These are phyloP conservation scores for Colinus virginianus DNA, from an alignment of 2,113 vertebrate species.

Conservation along the genomic window DNA sequence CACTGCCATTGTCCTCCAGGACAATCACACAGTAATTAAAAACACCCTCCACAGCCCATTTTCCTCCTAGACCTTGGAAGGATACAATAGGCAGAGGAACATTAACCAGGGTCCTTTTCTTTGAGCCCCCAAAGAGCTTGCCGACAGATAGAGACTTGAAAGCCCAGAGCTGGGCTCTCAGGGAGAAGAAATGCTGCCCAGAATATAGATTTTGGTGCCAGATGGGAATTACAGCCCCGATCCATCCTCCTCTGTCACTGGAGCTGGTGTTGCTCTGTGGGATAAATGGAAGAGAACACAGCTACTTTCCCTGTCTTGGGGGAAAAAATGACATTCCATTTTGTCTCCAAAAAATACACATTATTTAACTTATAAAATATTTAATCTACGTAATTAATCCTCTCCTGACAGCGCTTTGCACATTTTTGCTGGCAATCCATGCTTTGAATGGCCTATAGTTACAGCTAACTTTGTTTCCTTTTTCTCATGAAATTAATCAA, in stretches of 20 bases:
- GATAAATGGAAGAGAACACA: slow-evolving; percentile 75
- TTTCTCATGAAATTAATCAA: slow-evolving; percentile 67
- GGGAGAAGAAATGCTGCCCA: slow-evolving; percentile 59
- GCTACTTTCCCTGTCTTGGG: slow-evolving; percentile 73
- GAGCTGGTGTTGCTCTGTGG: slow-evolving; percentile 62
- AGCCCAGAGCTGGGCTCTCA: slow-evolving; percentile 8
- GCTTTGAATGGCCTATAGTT: slow-evolving; percentile 67
- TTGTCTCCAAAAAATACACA: slow-evolving; percentile 84
- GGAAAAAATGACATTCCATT: slow-evolving; percentile 83
- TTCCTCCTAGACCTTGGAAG: not conserved
- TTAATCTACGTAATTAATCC: slow-evolving; percentile 84
- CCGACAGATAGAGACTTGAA: slow-evolving; percentile 48
- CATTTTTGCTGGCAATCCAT: slow-evolving; percentile 71
- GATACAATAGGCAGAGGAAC: not conserved
- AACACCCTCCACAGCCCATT: not conserved
- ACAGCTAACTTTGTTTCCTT: slow-evolving; percentile 64
- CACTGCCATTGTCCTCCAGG: slow-evolving; percentile 22
- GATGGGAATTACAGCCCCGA: slow-evolving; percentile 71
- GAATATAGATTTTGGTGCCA: slow-evolving; percentile 70
- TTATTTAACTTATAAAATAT: slow-evolving; percentile 87
- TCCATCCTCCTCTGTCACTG: slow-evolving; percentile 70
- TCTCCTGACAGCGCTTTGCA: slow-evolving; percentile 73
- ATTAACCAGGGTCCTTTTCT: slow-evolving; percentile 30
- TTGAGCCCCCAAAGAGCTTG: not conserved
- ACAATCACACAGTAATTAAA: slow-evolving; percentile 33